Conservation (phyloP, 2,113 vertebrate species). For the Neotoma lepida region DNA sequence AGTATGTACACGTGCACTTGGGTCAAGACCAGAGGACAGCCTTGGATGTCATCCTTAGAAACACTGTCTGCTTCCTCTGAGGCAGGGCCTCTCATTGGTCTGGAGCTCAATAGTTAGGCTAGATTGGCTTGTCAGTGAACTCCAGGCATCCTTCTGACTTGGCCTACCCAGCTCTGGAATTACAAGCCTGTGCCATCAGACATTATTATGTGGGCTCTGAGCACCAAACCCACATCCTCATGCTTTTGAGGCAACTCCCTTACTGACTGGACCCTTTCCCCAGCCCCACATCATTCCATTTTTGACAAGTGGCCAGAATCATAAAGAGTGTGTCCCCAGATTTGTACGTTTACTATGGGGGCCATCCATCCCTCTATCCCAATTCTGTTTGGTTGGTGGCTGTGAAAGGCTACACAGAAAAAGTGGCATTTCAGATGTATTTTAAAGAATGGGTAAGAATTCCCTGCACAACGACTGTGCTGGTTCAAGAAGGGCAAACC, state of each 20-base stretch:
- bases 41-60: background rate
- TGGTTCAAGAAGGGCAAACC: background rate
- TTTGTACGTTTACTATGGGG: background rate
- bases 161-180: background rate
- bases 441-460: constrained; percentile 2
- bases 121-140: background rate
- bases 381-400: background rate
- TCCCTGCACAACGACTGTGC: background rate
- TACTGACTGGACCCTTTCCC: background rate
- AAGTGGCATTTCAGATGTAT: constrained; percentile 1
- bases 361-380: background rate
- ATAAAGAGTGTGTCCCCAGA: background rate
- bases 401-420: background rate
- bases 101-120: background rate
- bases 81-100: background rate
- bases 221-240: background rate
- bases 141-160: background rate
- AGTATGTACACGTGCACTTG: background rate
- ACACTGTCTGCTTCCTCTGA: background rate
- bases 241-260: background rate
- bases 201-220: background rate
- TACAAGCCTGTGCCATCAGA: background rate
- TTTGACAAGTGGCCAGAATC: constrained; percentile 4
- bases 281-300: background rate
- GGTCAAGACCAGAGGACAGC: background rate